phyloP scores from a whole-genome alignment of 2,888 invertebrate genomes.

The Branchipolynoe longqiensis region DNA sequence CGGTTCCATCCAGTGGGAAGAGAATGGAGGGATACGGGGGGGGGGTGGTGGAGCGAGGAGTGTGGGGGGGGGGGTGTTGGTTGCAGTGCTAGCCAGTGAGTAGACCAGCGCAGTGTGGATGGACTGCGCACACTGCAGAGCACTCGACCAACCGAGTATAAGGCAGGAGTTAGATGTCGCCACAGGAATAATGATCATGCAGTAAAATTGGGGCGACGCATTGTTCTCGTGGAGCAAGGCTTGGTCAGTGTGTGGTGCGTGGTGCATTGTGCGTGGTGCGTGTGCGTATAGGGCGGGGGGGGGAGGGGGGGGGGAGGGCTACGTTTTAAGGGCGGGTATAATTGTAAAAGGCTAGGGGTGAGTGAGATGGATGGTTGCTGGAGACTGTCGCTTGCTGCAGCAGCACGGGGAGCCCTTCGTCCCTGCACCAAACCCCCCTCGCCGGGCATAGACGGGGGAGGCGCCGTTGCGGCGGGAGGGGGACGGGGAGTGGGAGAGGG shows the following conservation, averaged over 20 bases:
- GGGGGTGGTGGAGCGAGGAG: neutral
- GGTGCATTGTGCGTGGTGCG: neutral
- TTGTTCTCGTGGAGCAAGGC: neutral
- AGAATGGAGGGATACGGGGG: neutral
- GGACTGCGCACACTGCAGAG: conserved; percentile 14
- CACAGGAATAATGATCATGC: conserved; percentile 36
- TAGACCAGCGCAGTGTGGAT: neutral
- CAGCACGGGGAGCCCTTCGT: conserved; percentile 26
- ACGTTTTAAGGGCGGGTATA: neutral
- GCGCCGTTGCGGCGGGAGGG: neutral
- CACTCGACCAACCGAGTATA: neutral
- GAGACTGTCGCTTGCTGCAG: neutral
- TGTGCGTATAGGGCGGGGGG: neutral
- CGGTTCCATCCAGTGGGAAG: too few species aligned
- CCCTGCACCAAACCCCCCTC: neutral
- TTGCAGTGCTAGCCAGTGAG: neutral
- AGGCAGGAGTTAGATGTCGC: conserved; percentile 16
- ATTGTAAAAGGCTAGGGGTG: conserved; percentile 13
- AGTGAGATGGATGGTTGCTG: neutral
- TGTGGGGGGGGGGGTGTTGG: neutral
- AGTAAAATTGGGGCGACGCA: neutral
- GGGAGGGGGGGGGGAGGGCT: neutral
- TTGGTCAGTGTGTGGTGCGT: neutral
- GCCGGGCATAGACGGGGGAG: neutral
- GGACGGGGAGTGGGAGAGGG: neutral